Percentiles rank a stretch among this genome's conserved stretches.
Conservation (phyloP, 2,888 invertebrate genomes). For the Erebia aethiops region DNA sequence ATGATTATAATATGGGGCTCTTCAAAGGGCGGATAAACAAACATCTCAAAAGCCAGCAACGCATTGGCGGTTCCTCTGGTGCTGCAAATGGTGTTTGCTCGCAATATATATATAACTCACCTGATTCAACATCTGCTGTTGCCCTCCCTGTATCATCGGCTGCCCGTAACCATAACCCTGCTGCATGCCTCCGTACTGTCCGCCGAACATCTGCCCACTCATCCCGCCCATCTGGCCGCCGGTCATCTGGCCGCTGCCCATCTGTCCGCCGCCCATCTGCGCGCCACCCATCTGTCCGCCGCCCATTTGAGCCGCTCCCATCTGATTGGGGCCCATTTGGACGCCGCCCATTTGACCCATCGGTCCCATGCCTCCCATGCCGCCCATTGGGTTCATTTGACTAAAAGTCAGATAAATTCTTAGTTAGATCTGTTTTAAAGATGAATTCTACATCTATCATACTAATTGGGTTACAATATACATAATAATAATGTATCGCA, state of each 20-base stretch:
- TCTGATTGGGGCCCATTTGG: slow-evolving; percentile 73
- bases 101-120: no score
- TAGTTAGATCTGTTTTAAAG: no score
- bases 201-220: slow-evolving; percentile 83
- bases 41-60: no score
- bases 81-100: no score
- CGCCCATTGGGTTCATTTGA: slow-evolving; percentile 78
- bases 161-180: slow-evolving; percentile 76
- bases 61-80: no score
- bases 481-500: no score
- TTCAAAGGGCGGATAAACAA: no score
- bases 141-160: slow-evolving; percentile 80
- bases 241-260: slow-evolving; percentile 67
- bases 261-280: slow-evolving; percentile 67
- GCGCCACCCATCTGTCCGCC: slow-evolving; percentile 68
- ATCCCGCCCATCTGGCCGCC: slow-evolving; percentile 73
- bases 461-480: no score
- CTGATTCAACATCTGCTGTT: slow-evolving; percentile 81
- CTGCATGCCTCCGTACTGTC: slow-evolving; percentile 86
- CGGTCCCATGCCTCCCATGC: slow-evolving; percentile 73
- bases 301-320: slow-evolving; percentile 64
- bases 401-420: slow-evolving; percentile 47
- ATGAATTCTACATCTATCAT: no score
- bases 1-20: no score
- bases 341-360: slow-evolving; percentile 64